Percentiles rank a stretch among this genome's conserved stretches.
phyloP scores from a whole-genome alignment of 2,888 invertebrate species.

The Corbicula japonica region DNA sequence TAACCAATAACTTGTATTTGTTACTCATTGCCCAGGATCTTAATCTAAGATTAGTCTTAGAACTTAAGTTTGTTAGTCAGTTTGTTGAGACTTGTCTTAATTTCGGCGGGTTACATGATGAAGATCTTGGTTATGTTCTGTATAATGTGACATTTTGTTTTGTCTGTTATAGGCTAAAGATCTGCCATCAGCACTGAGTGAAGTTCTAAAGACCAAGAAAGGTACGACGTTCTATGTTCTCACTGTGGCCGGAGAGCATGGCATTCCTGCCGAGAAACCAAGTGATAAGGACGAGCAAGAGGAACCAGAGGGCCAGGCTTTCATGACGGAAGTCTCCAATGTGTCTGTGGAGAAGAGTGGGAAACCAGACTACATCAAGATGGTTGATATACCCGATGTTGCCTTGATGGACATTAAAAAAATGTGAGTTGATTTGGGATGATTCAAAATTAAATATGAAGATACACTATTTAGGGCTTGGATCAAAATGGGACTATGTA shows the following conservation, averaged over 20 bases:
- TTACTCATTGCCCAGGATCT: no score
- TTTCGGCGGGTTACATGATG: no score
- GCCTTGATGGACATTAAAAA: conserved; percentile 78
- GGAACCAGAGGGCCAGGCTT: conserved; percentile 49
- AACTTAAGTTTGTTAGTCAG: no score
- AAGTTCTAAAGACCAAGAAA: conserved; percentile 81
- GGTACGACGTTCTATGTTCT: conserved; percentile 85
- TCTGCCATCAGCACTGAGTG: conserved; percentile 75
- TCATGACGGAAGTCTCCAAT: conserved; percentile 72
- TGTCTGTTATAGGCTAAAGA: conserved; percentile 49
- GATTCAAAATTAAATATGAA: no score
- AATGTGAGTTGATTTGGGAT: conserved; percentile 73
- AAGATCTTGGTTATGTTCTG: no score
- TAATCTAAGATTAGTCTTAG: no score
- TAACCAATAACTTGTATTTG: no score
- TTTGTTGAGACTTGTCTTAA: no score
- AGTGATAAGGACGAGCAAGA: conserved; percentile 34
- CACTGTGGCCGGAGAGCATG: conserved; percentile 80
- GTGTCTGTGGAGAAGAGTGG: conserved; percentile 43
- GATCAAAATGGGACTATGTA: no score
- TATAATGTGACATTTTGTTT: no score
- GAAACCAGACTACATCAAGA: conserved; percentile 74
- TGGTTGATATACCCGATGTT: conserved; percentile 71
- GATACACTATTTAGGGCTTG: no score
- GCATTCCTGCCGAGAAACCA: conserved; percentile 62